Evolutionary conservation across 1,140 invertebrate genomes (phyloP), one percentile per base, ranked within the genome.

Genomic region (Danaus melanippus): DNA sequence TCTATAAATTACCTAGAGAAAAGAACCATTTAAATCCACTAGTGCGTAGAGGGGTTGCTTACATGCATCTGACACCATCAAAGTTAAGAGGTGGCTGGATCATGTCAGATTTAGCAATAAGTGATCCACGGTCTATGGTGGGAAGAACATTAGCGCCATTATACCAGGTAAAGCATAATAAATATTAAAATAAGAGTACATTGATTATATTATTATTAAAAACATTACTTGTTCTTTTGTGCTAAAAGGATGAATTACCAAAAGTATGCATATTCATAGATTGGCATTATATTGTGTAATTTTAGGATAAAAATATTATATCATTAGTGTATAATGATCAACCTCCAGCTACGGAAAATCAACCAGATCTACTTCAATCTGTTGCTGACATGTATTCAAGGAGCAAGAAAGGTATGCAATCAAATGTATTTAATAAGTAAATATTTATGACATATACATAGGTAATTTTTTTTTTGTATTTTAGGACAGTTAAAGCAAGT

Each of bases 291-390:
- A 42, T 40, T 55, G 53, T 52, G 45, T 46, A 15, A 56, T 77
- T 75, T 55, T 56, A 87, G 66, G 75, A 87, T 57, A 76, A 79
- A 47, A 84, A 84, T 57, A 78, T 71, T 12, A 73, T 93, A 12
- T 90, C 93, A 72, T 69, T 94, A 4, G 84, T 95, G 54, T 97
- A 97, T 84, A 97, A 97, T 79, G 96, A 97, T 75, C 90, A 96
- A 76, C 90, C 91, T 9, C 93, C 94, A 12, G 89, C 91, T 48
- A 88, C 82, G 7, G 79, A 83, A n/a, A 59, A 82, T 56, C 69
- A 84, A 51, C 78, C 81, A 10, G 83, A 86, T 53, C 62, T 83
- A 8, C 49, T 86, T 8, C 74, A 82, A 12, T 73, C 74, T 15
- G 77, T 86, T 32, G 83, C 83, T 40, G 73, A 79, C 40, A 79